Percentiles rank a stretch among this genome's conserved stretches.
These are phyloP conservation scores for Nysson spinosus DNA, from an alignment of 2,888 invertebrate species.

Conservation along the genomic window DNA sequence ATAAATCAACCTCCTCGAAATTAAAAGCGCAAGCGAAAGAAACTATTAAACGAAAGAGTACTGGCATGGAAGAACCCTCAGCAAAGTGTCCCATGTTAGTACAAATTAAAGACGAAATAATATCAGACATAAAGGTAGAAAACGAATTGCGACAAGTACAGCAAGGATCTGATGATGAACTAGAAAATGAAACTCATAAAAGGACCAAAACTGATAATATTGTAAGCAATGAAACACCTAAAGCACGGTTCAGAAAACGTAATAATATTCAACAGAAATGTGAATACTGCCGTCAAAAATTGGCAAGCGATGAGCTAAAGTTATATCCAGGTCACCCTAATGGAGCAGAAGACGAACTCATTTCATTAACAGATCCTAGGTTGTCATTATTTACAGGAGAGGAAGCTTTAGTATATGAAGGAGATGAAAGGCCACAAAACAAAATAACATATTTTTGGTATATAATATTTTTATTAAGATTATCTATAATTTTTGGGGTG, in stretches of 20 bases:
- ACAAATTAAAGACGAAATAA: neutral
- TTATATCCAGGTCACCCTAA: conserved; percentile 87
- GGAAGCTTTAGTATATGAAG: conserved; percentile 78
- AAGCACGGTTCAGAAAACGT: conserved; percentile 21
- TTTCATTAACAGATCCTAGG: conserved; percentile 87
- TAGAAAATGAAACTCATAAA: conserved; percentile 34
- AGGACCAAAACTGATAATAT: conserved; percentile 44
- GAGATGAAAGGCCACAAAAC: conserved; percentile 81
- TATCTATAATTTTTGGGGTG: no score
- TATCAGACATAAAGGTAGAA: neutral
- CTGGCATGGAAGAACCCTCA: conserved; percentile 11
- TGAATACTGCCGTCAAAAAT: conserved; percentile 78
- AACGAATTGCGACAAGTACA: neutral
- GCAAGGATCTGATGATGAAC: conserved; percentile 8
- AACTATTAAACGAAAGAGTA: conserved; percentile 27
- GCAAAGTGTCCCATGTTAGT: conserved; percentile 17
- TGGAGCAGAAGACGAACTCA: conserved; percentile 86
- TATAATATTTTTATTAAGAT: conserved; percentile 1
- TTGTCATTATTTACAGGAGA: conserved; percentile 86
- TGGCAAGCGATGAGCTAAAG: conserved; percentile 77
- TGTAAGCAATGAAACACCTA: conserved; percentile 3
- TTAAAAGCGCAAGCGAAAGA: conserved; percentile 12
- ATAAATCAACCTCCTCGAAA: conserved; percentile 3
- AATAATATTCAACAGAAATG: conserved; percentile 70
- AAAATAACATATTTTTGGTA: conserved; percentile 79